phyloP scores from a whole-genome alignment of 2,888 invertebrate genomes.

The Merodon equestris region DNA sequence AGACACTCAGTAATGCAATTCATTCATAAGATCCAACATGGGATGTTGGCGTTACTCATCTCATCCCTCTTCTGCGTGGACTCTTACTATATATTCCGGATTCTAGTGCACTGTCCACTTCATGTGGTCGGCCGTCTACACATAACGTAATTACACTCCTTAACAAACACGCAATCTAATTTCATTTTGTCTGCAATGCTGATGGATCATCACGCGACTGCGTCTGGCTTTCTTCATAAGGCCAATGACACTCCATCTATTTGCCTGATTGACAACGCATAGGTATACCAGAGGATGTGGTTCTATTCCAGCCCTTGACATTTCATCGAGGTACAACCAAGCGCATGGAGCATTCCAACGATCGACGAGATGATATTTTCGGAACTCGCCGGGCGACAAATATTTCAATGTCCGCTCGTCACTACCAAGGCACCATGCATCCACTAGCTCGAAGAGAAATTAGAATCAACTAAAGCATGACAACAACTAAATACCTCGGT shows the following conservation, averaged over 20 bases:
- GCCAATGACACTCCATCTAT: conserved; percentile 4
- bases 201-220: conserved; percentile 43
- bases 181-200: conserved; percentile 31
- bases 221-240: not conserved
- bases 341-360: conserved; percentile 16
- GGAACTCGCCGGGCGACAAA: conserved; percentile 49
- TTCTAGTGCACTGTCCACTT: conserved; percentile 62
- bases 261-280: not conserved
- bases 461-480: conserved; percentile 46
- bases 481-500: conserved; percentile 42
- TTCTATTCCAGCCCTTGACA: conserved; percentile 53
- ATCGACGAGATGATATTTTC: conserved; percentile 37
- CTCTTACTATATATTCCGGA: not conserved
- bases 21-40: conserved; percentile 39
- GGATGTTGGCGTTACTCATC: conserved; percentile 53
- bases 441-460: conserved; percentile 35
- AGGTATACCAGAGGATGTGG: not conserved
- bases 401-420: conserved; percentile 55
- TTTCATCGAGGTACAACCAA: conserved; percentile 20
- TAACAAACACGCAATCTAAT: conserved; percentile 59
- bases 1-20: conserved; percentile 57
- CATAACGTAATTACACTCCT: conserved; percentile 56
- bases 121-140: conserved; percentile 56
- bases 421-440: conserved; percentile 14
- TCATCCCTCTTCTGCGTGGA: conserved; percentile 37